A percentile compares a stretch with the other conserved stretches of the same genome.
phyloP scores from a whole-genome alignment of 2,113 vertebrate species.

The Anarhynchus alexandrinus region DNA sequence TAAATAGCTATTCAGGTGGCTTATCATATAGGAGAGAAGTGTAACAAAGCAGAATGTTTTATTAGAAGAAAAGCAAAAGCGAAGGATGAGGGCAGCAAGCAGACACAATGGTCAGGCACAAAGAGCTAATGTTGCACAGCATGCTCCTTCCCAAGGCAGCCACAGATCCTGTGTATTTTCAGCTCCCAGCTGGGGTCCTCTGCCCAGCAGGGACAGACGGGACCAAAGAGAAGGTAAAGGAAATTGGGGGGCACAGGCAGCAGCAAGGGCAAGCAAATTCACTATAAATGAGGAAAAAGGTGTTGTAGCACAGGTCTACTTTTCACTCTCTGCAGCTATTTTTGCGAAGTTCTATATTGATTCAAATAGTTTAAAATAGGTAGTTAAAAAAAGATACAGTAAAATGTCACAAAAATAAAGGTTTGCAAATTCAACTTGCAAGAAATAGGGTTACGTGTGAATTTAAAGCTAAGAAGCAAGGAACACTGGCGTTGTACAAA shows the following conservation, averaged over 20 bases:
- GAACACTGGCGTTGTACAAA: not conserved
- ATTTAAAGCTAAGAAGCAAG: not conserved
- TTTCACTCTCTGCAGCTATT: not conserved
- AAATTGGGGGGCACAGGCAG: not conserved
- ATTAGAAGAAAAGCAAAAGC: not conserved
- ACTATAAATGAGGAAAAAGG: not conserved
- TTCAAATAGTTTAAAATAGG: not conserved
- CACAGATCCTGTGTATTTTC: not conserved
- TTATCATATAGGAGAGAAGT: not conserved
- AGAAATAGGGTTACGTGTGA: rapidly evolving
- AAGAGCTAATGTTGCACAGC: not conserved
- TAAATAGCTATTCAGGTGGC: not conserved
- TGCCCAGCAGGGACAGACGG: not conserved
- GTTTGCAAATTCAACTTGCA: not conserved
- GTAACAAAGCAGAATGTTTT: not conserved
- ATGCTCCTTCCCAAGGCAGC: rapidly evolving
- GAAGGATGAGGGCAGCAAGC: not conserved
- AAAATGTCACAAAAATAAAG: not conserved
- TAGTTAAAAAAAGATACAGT: not conserved
- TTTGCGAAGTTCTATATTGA: not conserved
- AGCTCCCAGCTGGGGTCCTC: not conserved
- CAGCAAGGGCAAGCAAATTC: not conserved
- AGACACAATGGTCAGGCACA: not conserved
- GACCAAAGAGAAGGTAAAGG: not conserved
- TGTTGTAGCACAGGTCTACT: not conserved